Evolutionary conservation across 2,113 vertebrate genomes (phyloP), one percentile per base, ranked within the genome.

Genomic region (human): DNA sequence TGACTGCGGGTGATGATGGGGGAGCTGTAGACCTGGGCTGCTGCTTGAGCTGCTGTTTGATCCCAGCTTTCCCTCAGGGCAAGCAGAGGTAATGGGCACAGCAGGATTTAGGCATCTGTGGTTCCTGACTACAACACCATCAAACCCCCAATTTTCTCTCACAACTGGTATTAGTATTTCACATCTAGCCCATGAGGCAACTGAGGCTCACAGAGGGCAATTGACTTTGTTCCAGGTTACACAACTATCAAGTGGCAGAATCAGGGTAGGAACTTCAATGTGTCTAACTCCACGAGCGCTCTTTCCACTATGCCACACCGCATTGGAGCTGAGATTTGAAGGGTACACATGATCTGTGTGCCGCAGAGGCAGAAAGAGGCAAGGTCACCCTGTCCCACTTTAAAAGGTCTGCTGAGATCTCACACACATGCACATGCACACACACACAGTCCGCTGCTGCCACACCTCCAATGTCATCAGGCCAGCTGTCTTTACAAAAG

Each of bases 21-120:
- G 32, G n/a, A 72, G 1, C 0, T 18, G 8, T 8, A 32, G 32
- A 66, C 3, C 14, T 9, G 22, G 79, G 66, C n/a, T 11, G 6
- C 20, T 10, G 9, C 16, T 83, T 61, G 16, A 43, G 17, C 25
- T 30, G 7, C 35, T 59, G 25, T 16, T 86, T 78, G 84, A 22
- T n/a, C 32, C 30, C 38, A 40, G 32, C 38, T 45, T 78, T 48
- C 18, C 23, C 32, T 70, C 16, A 64, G 52, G 27, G 50, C 11
- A 59, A 48, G n/a, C 16, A 20, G 4, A 32, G 1, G 6, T 6
- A 43, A 48, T 1, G 3, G 23, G 38, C 55, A 90, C 7, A 12
- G 43, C 11, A 57, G 8, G 40, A 32, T 14, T 45, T 17, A 22
- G 50, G 10, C 11, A 45, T 20, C 6, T 2, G 7, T 50, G 50